Percentiles rank a stretch among this genome's conserved stretches.
Evolutionary conservation across 2,797 vertebrate genomes (phyloP).

Genomic region (Ptychadena robeensis): DNA sequence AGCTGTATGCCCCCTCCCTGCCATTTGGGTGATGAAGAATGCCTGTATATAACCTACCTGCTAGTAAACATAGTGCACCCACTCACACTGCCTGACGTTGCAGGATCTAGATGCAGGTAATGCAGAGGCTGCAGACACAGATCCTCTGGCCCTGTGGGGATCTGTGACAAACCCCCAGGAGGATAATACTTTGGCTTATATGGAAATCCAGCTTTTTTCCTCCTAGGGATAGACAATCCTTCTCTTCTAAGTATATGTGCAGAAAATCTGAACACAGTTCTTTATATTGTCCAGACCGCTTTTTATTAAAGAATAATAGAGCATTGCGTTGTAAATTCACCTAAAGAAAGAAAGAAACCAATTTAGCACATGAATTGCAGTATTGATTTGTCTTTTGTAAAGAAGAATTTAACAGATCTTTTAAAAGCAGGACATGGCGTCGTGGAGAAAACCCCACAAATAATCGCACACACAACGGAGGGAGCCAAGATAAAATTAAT

Average conservation of each 20-base stretch:
- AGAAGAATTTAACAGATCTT: slow-evolving; percentile 1
- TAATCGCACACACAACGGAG: slow-evolving; percentile 40
- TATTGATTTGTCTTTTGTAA: slow-evolving; percentile 15
- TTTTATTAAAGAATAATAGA: neutral
- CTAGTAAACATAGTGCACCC: too few relatives aligned
- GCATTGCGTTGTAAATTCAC: neutral
- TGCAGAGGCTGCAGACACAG: too few relatives aligned
- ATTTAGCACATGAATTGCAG: neutral
- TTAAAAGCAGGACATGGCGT: neutral
- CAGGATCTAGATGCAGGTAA: too few relatives aligned
- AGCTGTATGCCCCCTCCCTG: too few relatives aligned
- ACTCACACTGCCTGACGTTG: too few relatives aligned
- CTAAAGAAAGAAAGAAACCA: neutral
- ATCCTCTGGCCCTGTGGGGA: too few relatives aligned
- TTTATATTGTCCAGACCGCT: neutral
- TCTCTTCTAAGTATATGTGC: neutral
- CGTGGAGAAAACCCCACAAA: slow-evolving; percentile 56
- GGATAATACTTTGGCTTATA: too few relatives aligned
- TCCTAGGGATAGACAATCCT: too few relatives aligned
- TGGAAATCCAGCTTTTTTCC: too few relatives aligned
- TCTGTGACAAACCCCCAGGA: too few relatives aligned
- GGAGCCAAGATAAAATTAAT: slow-evolving; percentile 51
- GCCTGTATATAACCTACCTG: too few relatives aligned
- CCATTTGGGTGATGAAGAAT: too few relatives aligned
- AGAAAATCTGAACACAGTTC: neutral